phyloP scores from a whole-genome alignment of 2,888 invertebrate genomes.

The Corbicula japonica region DNA sequence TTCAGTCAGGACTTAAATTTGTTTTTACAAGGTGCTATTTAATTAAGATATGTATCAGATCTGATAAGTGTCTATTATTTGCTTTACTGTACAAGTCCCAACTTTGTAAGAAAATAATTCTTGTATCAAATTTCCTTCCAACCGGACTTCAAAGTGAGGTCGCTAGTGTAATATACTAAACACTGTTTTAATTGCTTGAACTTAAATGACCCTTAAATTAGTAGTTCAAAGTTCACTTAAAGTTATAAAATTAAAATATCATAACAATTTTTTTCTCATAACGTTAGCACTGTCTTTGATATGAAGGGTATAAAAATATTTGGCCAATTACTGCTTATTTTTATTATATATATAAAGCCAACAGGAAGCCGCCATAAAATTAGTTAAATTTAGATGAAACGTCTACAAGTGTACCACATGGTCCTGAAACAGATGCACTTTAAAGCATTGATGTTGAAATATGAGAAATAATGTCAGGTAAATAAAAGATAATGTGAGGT shows the following conservation, averaged over 20 bases:
- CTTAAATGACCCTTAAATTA: conserved; percentile 16
- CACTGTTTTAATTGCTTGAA: conserved; percentile 5
- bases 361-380: conserved; percentile 21
- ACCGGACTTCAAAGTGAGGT: conserved; percentile 23
- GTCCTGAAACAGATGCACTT: not conserved
- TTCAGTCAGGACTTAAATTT: conserved; percentile 7
- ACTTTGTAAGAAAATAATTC: conserved; percentile 21
- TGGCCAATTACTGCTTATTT: conserved; percentile 4
- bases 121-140: conserved; percentile 37
- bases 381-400: conserved; percentile 30
- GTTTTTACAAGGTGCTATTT: conserved; percentile 27
- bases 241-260: conserved; percentile 15
- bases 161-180: not conserved
- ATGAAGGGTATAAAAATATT: not conserved
- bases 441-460: not conserved
- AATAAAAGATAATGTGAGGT: no score
- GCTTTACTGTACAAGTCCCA: conserved; percentile 21
- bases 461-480: not conserved
- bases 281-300: not conserved
- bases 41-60: conserved; percentile 24
- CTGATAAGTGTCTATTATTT: conserved; percentile 3
- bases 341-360: conserved; percentile 4
- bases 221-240: conserved; percentile 30
- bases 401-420: not conserved
- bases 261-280: no score